Evolutionary conservation across 2,888 invertebrate genomes (phyloP).

Genomic region (Aphelenchoides bicaudatus): DNA sequence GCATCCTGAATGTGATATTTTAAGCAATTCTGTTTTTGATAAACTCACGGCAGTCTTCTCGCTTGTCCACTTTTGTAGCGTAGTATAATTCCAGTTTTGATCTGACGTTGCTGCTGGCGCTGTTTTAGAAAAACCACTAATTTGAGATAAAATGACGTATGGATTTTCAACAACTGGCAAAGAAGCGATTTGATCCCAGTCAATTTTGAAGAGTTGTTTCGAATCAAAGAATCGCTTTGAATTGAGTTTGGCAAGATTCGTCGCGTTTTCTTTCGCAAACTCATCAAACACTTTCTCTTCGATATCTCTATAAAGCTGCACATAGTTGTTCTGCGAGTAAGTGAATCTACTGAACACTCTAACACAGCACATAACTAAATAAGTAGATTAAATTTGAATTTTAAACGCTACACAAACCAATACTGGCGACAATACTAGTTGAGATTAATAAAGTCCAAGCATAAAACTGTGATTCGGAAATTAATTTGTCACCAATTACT

Average conservation of each 20-base stretch:
- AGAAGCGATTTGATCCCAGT: conserved; percentile 44
- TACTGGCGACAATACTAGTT: conserved; percentile 37
- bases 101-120: too few species aligned
- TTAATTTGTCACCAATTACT: conserved; percentile 38
- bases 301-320: conserved; percentile 47
- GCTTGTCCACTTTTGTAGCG: conserved; percentile 14
- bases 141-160: conserved; percentile 22
- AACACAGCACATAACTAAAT: conserved; percentile 42
- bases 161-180: conserved; percentile 28
- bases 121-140: too few species aligned
- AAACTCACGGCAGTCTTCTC: too few species aligned
- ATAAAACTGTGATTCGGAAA: conserved; percentile 47
- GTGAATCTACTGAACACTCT: conserved; percentile 56
- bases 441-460: conserved; percentile 44
- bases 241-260: conserved; percentile 43
- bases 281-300: conserved; percentile 48
- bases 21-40: too few species aligned
- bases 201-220: conserved; percentile 45
- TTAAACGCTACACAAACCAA: conserved; percentile 27
- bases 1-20: too few species aligned
- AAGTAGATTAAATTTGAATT: neutral
- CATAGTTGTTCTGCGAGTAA: conserved; percentile 47
- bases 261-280: conserved; percentile 46
- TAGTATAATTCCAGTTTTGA: conserved; percentile 1
- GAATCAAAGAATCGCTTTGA: conserved; percentile 46